These are phyloP conservation scores for Mesocentrotus franciscanus DNA, from an alignment of 53 echinoderm and acorn worm genomes.

Conservation along the genomic window DNA sequence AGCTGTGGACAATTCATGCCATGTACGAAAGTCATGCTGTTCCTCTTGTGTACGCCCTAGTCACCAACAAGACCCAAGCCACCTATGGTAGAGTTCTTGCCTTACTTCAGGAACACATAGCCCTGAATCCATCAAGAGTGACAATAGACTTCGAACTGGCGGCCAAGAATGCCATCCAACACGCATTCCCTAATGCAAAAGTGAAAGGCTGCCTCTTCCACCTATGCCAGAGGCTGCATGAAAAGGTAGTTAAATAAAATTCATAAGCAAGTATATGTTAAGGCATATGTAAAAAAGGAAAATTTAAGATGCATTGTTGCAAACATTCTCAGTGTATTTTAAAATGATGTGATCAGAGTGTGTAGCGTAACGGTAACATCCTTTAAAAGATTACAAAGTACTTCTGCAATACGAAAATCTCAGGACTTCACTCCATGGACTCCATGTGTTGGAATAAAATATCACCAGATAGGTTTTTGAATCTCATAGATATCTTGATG, in stretches of 20 bases:
- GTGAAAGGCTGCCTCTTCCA: not conserved
- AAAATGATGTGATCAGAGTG: too few relatives aligned
- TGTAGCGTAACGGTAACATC: too few relatives aligned
- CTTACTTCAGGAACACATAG: not conserved
- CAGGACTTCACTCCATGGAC: too few relatives aligned
- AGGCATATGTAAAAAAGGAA: too few relatives aligned
- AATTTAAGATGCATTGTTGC: too few relatives aligned
- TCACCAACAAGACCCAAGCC: not conserved
- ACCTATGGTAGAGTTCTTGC: not conserved
- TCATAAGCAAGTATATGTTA: too few relatives aligned
- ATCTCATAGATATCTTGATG: too few relatives aligned
- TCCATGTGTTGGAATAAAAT: too few relatives aligned
- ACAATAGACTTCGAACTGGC: not conserved
- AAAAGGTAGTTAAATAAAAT: not conserved
- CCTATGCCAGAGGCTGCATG: not conserved
- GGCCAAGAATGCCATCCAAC: not conserved
- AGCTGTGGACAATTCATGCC: slow-evolving; percentile 44
- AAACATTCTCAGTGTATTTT: too few relatives aligned
- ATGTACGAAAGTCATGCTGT: slow-evolving; percentile 29
- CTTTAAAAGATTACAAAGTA: too few relatives aligned
- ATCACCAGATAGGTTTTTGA: too few relatives aligned
- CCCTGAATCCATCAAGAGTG: not conserved
- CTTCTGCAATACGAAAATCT: too few relatives aligned
- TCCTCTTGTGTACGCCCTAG: not conserved
- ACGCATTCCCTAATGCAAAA: not conserved